phyloP scores from a whole-genome alignment of 37 sponge, comb jelly and placozoan genomes.

The Crambe crambe region DNA sequence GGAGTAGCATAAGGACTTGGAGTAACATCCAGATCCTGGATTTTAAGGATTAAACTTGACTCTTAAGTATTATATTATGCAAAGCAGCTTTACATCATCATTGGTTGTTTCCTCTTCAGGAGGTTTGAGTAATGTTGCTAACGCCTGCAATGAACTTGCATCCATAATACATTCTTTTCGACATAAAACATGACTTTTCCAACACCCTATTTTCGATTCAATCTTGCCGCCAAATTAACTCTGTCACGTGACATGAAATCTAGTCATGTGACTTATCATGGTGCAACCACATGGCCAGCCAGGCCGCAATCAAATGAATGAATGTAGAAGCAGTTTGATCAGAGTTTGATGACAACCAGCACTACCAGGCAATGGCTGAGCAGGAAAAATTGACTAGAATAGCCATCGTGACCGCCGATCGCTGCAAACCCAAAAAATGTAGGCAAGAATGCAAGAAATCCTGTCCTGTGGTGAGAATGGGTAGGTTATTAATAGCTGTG shows the following conservation, averaged over 20 bases:
- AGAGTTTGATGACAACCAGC: too few species aligned
- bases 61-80: too few species aligned
- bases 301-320: background rate
- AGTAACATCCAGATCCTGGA: slow-evolving; percentile 31
- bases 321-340: too few species aligned
- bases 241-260: background rate
- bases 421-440: slow-evolving; percentile 98
- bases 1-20: slow-evolving; percentile 66
- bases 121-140: slow-evolving; percentile 62
- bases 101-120: slow-evolving; percentile 40
- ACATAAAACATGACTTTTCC: background rate
- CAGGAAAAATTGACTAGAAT: slow-evolving; percentile 89
- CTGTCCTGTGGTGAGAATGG: slow-evolving; percentile 97
- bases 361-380: too few species aligned
- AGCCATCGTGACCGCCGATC: slow-evolving; percentile 92
- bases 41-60: background rate
- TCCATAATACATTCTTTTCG: slow-evolving; percentile 59
- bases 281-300: background rate
- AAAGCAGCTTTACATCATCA: slow-evolving; percentile 17
- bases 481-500: too few species aligned
- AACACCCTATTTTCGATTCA: background rate
- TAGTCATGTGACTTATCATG: background rate
- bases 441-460: slow-evolving; percentile 94
- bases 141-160: slow-evolving; percentile 22
- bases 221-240: background rate